These are phyloP conservation scores for Crax fasciolata DNA, from an alignment of 2,797 vertebrate genomes.

Conservation along the genomic window DNA sequence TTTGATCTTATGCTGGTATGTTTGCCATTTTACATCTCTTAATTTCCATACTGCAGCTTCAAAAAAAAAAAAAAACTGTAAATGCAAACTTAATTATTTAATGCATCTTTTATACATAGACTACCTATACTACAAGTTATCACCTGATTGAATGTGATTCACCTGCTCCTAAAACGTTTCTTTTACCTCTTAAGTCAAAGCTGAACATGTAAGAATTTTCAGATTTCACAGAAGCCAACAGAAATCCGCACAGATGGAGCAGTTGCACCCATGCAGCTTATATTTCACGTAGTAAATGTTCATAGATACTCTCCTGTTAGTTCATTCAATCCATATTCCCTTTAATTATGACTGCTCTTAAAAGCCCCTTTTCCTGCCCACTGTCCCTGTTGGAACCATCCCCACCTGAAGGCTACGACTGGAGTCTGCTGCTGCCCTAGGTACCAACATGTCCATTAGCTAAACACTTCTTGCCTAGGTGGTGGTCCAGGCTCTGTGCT, in stretches of 20 bases:
- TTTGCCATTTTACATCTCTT: neutral
- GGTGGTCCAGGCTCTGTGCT: neutral
- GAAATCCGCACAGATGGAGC: neutral
- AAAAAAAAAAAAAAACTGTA: neutral
- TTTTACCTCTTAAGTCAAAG: neutral
- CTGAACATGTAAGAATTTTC: neutral
- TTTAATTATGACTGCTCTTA: neutral
- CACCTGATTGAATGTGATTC: neutral
- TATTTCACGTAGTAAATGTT: neutral
- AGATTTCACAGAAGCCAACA: neutral
- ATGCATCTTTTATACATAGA: neutral
- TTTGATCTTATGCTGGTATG: neutral
- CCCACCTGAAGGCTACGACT: neutral
- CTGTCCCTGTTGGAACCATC: neutral
- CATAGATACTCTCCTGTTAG: neutral
- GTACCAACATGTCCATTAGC: neutral
- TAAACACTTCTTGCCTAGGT: neutral
- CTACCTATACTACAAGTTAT: neutral
- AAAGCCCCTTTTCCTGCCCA: neutral
- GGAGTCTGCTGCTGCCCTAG: neutral
- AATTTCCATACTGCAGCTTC: neutral
- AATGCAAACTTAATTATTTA: neutral
- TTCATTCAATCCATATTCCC: neutral
- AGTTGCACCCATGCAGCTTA: neutral
- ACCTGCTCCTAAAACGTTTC: neutral